Evolutionary conservation across 1,140 invertebrate genomes (phyloP), one percentile per base, ranked within the genome.

Genomic region (Leptinotarsa undecemlineata): DNA sequence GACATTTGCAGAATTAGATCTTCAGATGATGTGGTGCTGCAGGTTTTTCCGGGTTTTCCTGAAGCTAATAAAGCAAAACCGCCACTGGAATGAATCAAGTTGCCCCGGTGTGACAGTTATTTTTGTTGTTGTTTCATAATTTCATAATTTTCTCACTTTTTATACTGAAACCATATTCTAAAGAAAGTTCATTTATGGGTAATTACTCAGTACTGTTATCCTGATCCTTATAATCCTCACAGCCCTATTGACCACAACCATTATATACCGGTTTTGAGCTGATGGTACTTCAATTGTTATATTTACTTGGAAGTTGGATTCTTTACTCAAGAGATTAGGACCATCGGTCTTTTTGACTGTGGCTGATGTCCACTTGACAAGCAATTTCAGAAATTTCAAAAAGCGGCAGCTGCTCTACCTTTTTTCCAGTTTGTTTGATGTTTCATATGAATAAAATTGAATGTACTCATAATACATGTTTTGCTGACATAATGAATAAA

Each of bases 251-350:
- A 68, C 33, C 26, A 20, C 19, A 67, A 48, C 20, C n/a, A 68
- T 42, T 17, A 47, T 47, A 42, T 20, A 48, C 26, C 17, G 42
- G 42, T 68, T 68, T n/a, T 33, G 33, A 68, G 19, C 19, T 48
- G 42, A 68, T 48, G 26, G 26, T 17, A 17, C 19, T 66, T 62
- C 74, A 71, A 74, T 66, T 71, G 67, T 48, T 71, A 64, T 42
- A 19, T n/a, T 71, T 74, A 68, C 64, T 23, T 57, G 71, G 74
- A 71, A 74, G 47, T 74, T 61, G 68, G 68, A 26, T 33, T 74
- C 73, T 74, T 74, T 74, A 71, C 74, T 70, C 69, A 64, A 71
- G 68, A 70, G 74, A 74, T 74, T 74, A 74, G 21, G 67, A 20
- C 19, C 42, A 68, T 68, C 67, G 67, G 67, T 68, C 67, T 68